A percentile compares a stretch with the other conserved stretches of the same genome.
Conservation (phyloP, 2,888 invertebrate genomes). For the Elysia crispata region DNA sequence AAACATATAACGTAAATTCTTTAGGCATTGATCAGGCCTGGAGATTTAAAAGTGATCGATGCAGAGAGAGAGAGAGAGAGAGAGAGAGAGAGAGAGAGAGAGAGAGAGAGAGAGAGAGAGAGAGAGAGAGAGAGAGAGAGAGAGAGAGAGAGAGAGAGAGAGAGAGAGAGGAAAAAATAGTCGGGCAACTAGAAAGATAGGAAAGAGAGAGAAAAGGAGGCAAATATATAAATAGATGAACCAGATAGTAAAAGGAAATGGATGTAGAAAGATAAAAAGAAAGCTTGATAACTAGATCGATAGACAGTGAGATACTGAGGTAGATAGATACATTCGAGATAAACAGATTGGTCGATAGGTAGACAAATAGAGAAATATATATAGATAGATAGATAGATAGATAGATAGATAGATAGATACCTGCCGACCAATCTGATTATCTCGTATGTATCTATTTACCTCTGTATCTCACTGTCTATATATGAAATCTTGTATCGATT, state of each 20-base stretch:
- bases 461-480: too few relatives aligned
- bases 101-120: too few relatives aligned
- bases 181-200: neutral
- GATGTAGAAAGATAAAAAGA: neutral
- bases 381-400: constrained; percentile 33
- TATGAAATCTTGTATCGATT: too few relatives aligned
- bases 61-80: too few relatives aligned
- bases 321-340: neutral
- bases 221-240: too few relatives aligned
- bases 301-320: neutral
- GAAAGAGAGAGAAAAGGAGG: neutral
- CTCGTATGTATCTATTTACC: neutral
- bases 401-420: constrained; percentile 31
- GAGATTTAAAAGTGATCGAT: too few relatives aligned
- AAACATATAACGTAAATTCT: too few relatives aligned
- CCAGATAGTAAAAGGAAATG: neutral
- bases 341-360: constrained; percentile 9
- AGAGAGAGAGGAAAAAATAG: neutral
- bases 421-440: neutral
- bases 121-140: too few relatives aligned
- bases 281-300: neutral
- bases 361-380: constrained; percentile 32
- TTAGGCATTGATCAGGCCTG: too few relatives aligned
- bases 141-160: neutral
- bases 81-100: too few relatives aligned